Evolutionary conservation across 2,888 invertebrate genomes (phyloP).

Genomic region (Drosophila stalkeri): DNA sequence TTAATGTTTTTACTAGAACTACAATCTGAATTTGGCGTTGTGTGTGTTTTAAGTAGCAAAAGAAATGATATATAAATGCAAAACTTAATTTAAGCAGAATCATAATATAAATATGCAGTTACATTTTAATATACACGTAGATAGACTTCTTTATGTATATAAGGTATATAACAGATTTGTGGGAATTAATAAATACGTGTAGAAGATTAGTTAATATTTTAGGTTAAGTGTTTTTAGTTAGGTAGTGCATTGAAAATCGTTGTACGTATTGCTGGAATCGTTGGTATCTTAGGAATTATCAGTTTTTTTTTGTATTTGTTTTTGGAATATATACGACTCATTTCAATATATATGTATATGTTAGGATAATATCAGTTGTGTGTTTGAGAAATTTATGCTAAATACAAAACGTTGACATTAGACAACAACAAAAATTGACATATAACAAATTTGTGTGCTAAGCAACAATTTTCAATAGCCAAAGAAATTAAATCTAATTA

Average conservation of each 20-base stretch:
- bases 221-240: slow-evolving; percentile 19
- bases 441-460: slow-evolving; percentile 34
- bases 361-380: slow-evolving; percentile 43
- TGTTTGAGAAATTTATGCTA: slow-evolving; percentile 34
- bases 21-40: slow-evolving; percentile 68
- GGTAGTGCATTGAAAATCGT: slow-evolving; percentile 57
- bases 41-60: slow-evolving; percentile 40
- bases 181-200: slow-evolving; percentile 27
- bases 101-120: slow-evolving; percentile 17
- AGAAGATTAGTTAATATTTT: slow-evolving; percentile 32
- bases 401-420: slow-evolving; percentile 30
- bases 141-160: slow-evolving; percentile 10
- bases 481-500: slow-evolving; percentile 63
- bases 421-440: slow-evolving; percentile 28
- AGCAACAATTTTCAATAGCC: slow-evolving; percentile 46
- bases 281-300: slow-evolving; percentile 74
- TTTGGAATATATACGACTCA: slow-evolving; percentile 43
- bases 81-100: slow-evolving; percentile 35
- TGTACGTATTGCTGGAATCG: slow-evolving; percentile 73
- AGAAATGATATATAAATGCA: slow-evolving; percentile 46
- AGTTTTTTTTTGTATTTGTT: slow-evolving; percentile 27
- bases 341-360: slow-evolving; percentile 29
- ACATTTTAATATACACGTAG: slow-evolving; percentile 5
- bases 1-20: slow-evolving; percentile 48
- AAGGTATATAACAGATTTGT: slow-evolving; percentile 27